Evolutionary conservation across 2,888 invertebrate genomes (phyloP).

Genomic region (Kuschelorhynchus macadamiae): DNA sequence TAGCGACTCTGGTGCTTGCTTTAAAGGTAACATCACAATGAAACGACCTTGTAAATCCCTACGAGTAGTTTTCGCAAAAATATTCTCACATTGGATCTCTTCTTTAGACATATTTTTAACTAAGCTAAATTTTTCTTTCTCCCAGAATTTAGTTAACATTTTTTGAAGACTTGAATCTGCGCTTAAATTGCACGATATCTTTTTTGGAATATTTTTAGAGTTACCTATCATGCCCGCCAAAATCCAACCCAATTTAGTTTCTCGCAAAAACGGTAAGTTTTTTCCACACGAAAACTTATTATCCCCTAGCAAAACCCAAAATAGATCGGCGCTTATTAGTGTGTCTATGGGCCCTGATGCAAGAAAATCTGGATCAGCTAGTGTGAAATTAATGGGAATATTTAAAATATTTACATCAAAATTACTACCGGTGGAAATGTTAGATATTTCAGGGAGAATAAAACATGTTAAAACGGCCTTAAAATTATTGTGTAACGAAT

Average conservation of each 20-base stretch:
- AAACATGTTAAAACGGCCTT: slow-evolving; percentile 2
- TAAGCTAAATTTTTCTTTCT: too few relatives aligned
- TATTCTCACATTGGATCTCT: background rate
- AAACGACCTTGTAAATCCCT: too few relatives aligned
- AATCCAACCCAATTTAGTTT: background rate
- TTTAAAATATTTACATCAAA: background rate
- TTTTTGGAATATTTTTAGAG: too few relatives aligned
- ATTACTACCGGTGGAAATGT: background rate
- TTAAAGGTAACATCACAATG: too few relatives aligned
- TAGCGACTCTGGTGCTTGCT: too few relatives aligned
- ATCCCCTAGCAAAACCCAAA: too few relatives aligned
- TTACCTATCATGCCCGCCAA: background rate
- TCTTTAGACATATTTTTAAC: background rate
- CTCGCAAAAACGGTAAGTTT: background rate
- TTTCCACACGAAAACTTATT: background rate
- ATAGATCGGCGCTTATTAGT: slow-evolving; percentile 5
- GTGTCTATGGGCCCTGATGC: background rate
- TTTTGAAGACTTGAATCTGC: background rate
- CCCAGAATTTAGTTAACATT: too few relatives aligned
- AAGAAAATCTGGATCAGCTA: background rate
- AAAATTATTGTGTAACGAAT: background rate
- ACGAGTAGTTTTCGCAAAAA: background rate
- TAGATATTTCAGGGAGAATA: background rate
- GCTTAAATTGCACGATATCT: too few relatives aligned
- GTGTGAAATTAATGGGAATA: background rate